phyloP scores from a whole-genome alignment of 2,113 vertebrate genomes.

The Hydrochoerus hydrochaeris region DNA sequence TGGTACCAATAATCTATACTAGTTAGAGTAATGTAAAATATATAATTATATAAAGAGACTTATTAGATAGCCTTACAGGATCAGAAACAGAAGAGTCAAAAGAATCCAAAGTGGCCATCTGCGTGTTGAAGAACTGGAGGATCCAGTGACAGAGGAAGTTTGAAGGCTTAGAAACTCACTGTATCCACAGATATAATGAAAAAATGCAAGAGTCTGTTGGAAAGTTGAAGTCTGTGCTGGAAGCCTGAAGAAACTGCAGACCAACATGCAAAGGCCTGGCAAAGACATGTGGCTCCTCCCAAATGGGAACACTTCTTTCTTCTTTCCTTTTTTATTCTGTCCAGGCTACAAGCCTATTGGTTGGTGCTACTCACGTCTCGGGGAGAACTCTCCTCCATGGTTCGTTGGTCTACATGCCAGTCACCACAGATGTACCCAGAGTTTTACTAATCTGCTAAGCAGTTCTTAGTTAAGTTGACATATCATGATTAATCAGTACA shows the following conservation, averaged over 20 bases:
- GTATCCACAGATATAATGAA: background rate
- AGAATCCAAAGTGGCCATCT: background rate
- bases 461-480: background rate
- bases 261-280: background rate
- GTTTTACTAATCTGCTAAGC: background rate
- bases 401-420: background rate
- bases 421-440: background rate
- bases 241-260: background rate
- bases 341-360: background rate
- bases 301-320: background rate
- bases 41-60: background rate
- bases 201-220: background rate
- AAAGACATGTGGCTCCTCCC: background rate
- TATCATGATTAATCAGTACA: background rate
- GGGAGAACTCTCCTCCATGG: background rate
- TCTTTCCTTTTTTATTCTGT: background rate
- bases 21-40: background rate
- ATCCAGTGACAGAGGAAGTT: background rate
- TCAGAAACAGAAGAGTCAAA: background rate
- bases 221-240: background rate
- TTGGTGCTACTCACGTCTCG: background rate
- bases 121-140: background rate
- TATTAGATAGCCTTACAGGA: background rate
- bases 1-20: background rate
- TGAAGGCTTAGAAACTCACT: background rate